Base-by-base conservation (phyloP, 2,888 invertebrate species). In the Torymus aiolomorphi region DNA sequence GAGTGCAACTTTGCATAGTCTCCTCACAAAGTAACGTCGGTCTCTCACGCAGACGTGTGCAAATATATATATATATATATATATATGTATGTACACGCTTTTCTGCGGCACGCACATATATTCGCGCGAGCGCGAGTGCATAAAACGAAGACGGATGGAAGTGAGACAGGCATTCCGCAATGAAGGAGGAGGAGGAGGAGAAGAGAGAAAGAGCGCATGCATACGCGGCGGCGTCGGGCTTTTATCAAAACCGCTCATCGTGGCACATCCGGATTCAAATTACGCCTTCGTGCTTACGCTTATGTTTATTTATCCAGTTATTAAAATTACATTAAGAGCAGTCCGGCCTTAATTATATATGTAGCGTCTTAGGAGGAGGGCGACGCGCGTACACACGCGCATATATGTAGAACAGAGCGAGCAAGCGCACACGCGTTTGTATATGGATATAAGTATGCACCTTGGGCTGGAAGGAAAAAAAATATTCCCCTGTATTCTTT, bases 291-390 rank as follows among this genome's bases (percentile, higher is more conserved):
- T 86, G 86, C 86, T 87, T 87, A 84, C 85, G 87, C 88, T 90
- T 90, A 90, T 89, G 89, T 90, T 90, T 90, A 90, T 90, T 90
- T 90, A 90, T 89, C 89, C 88, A 89, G 89, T 90, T 90, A 90
- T 90, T 90, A 90, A 90, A 90, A 89, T 87, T 88, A 88, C 90
- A 90, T 90, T 89, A 90, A 88, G 87, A 87, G 85, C 65, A 83
- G 85, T 83, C 85, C 83, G 75, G 75, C 78, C 82, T 82, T 87
- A 86, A 87, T 88, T 87, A 87, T 85, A 74, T 67, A 67, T 70
- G 75, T 75, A 80, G 69, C 65, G 66, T 79, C 78, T 73, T 74
- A 74, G 66, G 57, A 16, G 18, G 59, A 14, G 51, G 57, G 70
- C 70, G 74, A 65, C 74, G 14, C 65, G 18, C 8, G 24, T 63